Percentiles rank a stretch among this genome's conserved stretches.
Conservation (phyloP, 2,888 invertebrate genomes). For the Nesidiocoris tenuis region DNA sequence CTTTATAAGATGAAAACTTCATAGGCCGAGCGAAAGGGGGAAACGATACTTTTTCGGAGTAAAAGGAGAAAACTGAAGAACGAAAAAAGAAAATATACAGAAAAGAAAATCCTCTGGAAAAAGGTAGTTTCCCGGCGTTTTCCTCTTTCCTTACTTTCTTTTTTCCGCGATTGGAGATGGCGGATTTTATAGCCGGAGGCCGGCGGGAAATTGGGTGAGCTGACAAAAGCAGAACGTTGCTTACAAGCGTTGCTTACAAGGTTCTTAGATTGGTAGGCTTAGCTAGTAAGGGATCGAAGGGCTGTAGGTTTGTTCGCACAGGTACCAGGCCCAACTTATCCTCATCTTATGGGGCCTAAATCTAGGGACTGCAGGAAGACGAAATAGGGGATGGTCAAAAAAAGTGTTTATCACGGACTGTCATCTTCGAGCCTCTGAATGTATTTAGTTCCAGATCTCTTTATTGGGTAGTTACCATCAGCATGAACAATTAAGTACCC, state of each 20-base stretch:
- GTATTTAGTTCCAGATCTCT: too few relatives aligned
- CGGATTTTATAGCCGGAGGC: conserved; percentile 18
- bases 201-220: conserved; percentile 16
- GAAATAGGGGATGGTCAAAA: too few relatives aligned
- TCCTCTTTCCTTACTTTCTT: too few relatives aligned
- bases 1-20: background rate
- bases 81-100: background rate
- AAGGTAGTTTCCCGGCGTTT: conserved; percentile 5
- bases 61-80: background rate
- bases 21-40: background rate
- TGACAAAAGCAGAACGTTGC: conserved; percentile 14
- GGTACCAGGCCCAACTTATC: background rate
- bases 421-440: too few relatives aligned
- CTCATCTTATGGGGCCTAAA: background rate
- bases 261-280: background rate
- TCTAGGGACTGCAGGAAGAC: background rate
- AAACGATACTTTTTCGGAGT: background rate
- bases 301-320: background rate
- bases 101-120: background rate
- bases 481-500: too few relatives aligned
- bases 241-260: conserved; percentile 9
- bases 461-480: too few relatives aligned
- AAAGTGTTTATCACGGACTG: too few relatives aligned
- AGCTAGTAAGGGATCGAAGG: background rate
- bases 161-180: background rate